Percentiles rank a stretch among this genome's conserved stretches.
Evolutionary conservation across 2,113 vertebrate genomes (phyloP).

Genomic region (Lasiurus borealis): DNA sequence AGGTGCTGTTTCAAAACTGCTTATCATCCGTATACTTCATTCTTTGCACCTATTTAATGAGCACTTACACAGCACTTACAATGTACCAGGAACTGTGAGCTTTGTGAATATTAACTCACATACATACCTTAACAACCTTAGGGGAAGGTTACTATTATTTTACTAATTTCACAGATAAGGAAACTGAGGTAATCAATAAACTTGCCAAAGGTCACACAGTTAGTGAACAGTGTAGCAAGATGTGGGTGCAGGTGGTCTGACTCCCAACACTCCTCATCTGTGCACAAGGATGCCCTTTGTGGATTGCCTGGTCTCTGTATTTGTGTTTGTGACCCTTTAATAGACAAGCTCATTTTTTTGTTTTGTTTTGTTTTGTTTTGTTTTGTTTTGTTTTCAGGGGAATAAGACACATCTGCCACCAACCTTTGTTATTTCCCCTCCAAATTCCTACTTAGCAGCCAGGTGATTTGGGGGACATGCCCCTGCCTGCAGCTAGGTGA

Average conservation of each 20-base stretch:
- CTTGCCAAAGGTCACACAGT: not conserved
- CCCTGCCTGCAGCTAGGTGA: not conserved
- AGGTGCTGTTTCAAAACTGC: no score
- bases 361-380: no score
- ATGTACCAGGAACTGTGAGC: not conserved
- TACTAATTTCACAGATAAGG: not conserved
- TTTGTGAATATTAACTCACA: not conserved
- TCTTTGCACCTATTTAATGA: not conserved
- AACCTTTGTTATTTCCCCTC: not conserved
- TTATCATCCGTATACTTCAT: not conserved
- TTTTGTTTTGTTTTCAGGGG: not conserved
- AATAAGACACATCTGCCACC: not conserved
- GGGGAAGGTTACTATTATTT: not conserved
- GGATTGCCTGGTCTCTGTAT: not conserved
- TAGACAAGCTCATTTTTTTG: not conserved
- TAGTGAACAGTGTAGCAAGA: no score
- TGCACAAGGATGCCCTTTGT: rapidly evolving
- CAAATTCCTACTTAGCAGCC: not conserved
- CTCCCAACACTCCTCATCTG: not conserved
- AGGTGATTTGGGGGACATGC: not conserved
- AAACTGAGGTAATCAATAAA: not conserved
- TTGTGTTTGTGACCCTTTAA: not conserved
- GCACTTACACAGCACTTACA: not conserved
- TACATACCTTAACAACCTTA: not conserved
- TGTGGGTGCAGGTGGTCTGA: not conserved